Base-by-base conservation (phyloP, 2,888 invertebrate genomes). In the Tetranychus piercei region DNA sequence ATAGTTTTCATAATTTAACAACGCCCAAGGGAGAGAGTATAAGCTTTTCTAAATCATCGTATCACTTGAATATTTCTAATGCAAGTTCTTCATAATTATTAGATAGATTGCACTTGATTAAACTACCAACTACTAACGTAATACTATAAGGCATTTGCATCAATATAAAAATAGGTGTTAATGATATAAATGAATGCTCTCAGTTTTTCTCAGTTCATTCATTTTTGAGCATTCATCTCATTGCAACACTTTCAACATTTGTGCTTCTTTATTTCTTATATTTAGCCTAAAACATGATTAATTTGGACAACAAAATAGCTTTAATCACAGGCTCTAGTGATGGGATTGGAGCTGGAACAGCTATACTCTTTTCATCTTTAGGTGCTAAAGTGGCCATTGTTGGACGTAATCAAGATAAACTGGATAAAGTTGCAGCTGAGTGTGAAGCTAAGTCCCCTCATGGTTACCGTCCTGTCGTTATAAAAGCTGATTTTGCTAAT, bases 321-420 rank as follows among this genome's bases (percentile, higher is more conserved):
- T 15, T 55, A 6, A 55, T 55, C 15, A 55, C 55, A 7, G 69
- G 69, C 1, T 69, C 69, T 11, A 69, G 69, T 69, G 22, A 69
- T 23, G 69, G 69, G 1, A 69, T 69, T 22, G 69, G 69, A 20
- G 69, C 69, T 11, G 69, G 23, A 11, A 69, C 69, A 22, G 69
- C 69, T 0, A 23, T 23, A 20, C 69, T 69, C 7, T 69, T 69
- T 15, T 69, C 69, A 11, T 23, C 20, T 11, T 22, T 69, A 5
- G 69, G 69, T 69, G 69, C 69, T 69, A 69, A 69, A 22, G 69
- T 69, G 11, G 69, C 34, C n/a, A 69, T 69, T 9, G 34, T 23
- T 22, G 69, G 69, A 20, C 69, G 69, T n/a, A 69, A 18, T 2
- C 22, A 69, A 23, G 9, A 22, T 69, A 9, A 23, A 22, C 8